Conservation (phyloP, 2,113 vertebrate genomes). For the Phoxinus phoxinus region DNA sequence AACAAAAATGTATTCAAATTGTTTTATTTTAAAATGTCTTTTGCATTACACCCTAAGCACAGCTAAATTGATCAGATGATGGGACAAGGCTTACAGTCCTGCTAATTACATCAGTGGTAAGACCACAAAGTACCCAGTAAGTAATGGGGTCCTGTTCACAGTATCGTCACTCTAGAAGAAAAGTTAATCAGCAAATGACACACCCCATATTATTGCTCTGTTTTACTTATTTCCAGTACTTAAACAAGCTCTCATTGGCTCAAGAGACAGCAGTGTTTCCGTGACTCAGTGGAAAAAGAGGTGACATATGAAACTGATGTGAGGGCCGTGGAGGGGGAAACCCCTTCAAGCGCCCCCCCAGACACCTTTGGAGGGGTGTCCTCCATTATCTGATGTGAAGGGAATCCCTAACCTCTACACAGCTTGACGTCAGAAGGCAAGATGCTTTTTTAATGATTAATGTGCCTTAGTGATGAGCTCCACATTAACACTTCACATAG, state of each 20-base stretch:
- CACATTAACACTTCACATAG: conserved; percentile 20
- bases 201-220: neutral
- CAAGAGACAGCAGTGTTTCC: conserved; percentile 7
- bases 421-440: conserved; percentile 64
- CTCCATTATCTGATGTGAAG: conserved; percentile 3
- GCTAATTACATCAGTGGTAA: neutral
- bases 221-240: neutral
- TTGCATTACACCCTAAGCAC: neutral
- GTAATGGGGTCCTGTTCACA: neutral
- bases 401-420: conserved; percentile 73
- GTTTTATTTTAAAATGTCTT: neutral
- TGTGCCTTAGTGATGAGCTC: neutral
- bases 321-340: conserved; percentile 34
- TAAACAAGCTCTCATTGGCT: neutral
- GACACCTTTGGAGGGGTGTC: neutral
- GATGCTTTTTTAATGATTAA: conserved; percentile 62
- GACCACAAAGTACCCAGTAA: neutral
- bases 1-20: neutral
- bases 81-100: neutral
- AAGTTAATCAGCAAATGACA: neutral
- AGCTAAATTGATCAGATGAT: neutral
- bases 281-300: conserved; percentile 53
- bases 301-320: conserved; percentile 50
- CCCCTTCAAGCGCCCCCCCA: conserved; percentile 13
- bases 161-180: neutral